A percentile compares a stretch with the other conserved stretches of the same genome.
Evolutionary conservation across 2,113 vertebrate species (phyloP).

Genomic region (cat (Felis catus)): F.catus_Fca126_mat1.0 CM031418.1:63101001-63101500

Average conservation of each 20-base stretch:
- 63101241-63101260: conserved; percentile 63
- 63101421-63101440: conserved; percentile 59
- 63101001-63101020: neutral
- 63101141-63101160: neutral
- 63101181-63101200: neutral
- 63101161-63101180: neutral
- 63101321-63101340: conserved; percentile 75
- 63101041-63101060: neutral
- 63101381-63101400: conserved; percentile 76
- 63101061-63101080: neutral
- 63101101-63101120: neutral
- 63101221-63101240: conserved; percentile 45
- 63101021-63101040: neutral
- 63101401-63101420: conserved; percentile 80
- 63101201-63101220: conserved; percentile 14
- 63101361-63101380: conserved; percentile 53
- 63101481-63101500: conserved; percentile 52
- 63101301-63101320: conserved; percentile 56
- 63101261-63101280: conserved; percentile 61
- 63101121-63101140: conserved; percentile 10
- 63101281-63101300: conserved; percentile 75
- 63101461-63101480: conserved; percentile 51
- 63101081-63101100: neutral
- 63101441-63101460: conserved; percentile 57
- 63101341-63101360: conserved; percentile 77